These are phyloP conservation scores for Antheraea mylitta DNA, from an alignment of 1,140 invertebrate genomes.

Conservation along the genomic window DNA sequence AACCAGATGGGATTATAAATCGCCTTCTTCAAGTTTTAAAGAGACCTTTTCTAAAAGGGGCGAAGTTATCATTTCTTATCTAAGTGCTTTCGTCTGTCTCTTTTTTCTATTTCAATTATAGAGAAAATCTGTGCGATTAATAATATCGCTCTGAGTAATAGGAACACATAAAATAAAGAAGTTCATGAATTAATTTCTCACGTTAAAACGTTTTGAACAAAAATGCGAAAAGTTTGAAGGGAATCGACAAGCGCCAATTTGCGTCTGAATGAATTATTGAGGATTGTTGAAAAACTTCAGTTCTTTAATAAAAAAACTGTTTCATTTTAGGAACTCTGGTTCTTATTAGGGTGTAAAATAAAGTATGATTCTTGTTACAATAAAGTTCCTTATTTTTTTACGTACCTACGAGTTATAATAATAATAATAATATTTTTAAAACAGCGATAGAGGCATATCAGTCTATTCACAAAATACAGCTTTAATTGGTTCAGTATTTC, in stretches of 20 bases:
- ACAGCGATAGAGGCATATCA: too few species aligned
- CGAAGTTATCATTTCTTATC: background rate
- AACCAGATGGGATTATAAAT: constrained; percentile 4
- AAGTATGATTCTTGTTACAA: background rate
- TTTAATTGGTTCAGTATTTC: too few species aligned
- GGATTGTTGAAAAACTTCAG: background rate
- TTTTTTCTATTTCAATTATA: background rate
- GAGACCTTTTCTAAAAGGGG: background rate
- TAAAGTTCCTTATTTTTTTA: background rate
- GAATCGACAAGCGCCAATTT: background rate
- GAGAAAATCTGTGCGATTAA: background rate
- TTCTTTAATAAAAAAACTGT: background rate
- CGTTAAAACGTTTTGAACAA: background rate
- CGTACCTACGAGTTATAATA: background rate
- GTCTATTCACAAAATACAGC: too few species aligned
- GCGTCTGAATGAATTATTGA: background rate
- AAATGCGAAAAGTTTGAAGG: background rate
- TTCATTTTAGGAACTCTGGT: background rate
- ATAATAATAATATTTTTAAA: too few species aligned
- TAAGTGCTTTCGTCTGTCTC: background rate
- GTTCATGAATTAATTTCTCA: background rate
- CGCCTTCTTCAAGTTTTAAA: background rate
- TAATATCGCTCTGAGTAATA: background rate
- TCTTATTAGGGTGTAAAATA: background rate
- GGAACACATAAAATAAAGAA: background rate